phyloP scores from a whole-genome alignment of 1,140 invertebrate species.

The Formica selysi region DNA sequence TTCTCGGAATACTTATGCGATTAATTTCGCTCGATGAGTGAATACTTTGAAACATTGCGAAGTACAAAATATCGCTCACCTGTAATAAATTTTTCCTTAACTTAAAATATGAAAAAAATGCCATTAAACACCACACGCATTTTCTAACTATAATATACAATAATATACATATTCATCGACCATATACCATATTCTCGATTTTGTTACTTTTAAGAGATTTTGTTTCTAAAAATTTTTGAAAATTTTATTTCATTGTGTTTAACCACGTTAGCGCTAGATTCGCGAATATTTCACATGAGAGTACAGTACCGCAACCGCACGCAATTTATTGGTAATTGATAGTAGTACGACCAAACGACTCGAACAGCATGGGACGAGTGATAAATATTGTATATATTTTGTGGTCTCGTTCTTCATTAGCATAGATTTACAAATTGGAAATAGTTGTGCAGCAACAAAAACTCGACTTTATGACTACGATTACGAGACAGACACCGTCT shows the following conservation, averaged over 20 bases:
- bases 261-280: not conserved
- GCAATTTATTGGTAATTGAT: slow-evolving; percentile 48
- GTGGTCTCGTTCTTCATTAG: slow-evolving; percentile 35
- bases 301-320: slow-evolving; percentile 4
- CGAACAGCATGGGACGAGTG: slow-evolving; percentile 18
- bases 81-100: too few species aligned
- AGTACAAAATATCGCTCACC: not conserved
- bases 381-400: slow-evolving; percentile 56
- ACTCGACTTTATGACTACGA: not conserved
- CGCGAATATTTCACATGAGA: not conserved
- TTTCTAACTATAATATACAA: not conserved
- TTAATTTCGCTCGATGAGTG: not conserved
- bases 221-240: not conserved
- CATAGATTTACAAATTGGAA: slow-evolving; percentile 26
- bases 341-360: slow-evolving; percentile 14
- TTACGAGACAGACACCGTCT: not conserved
- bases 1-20: not conserved
- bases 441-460: slow-evolving; percentile 27
- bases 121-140: not conserved
- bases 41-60: not conserved
- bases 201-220: not conserved
- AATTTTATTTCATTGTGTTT: slow-evolving; percentile 9
- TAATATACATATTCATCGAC: not conserved
- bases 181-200: not conserved
- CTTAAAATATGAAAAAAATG: not conserved